phyloP scores from a whole-genome alignment of 2,113 vertebrate genomes.

The Microtus oregoni region DNA sequence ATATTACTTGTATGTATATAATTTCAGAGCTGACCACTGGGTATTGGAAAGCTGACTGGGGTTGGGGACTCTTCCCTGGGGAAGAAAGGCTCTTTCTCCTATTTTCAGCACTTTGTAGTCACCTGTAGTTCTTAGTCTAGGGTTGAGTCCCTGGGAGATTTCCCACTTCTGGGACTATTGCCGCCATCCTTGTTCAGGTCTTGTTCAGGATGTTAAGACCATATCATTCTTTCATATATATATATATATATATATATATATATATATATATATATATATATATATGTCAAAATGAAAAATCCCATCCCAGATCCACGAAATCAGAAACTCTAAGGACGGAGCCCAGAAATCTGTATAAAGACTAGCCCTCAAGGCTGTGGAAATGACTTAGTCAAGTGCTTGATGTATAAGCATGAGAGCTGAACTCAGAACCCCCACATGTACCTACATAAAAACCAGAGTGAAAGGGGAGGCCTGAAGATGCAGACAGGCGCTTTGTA shows the following conservation, averaged over 20 bases:
- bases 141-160: not conserved
- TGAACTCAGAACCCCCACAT: not conserved
- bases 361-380: not conserved
- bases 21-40: not conserved
- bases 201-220: not conserved
- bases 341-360: not conserved
- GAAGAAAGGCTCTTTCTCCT: not conserved
- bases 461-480: not conserved
- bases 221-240: not conserved
- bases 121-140: not conserved
- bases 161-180: not conserved
- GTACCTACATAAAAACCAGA: not conserved
- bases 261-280: too few relatives aligned
- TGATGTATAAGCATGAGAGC: not conserved
- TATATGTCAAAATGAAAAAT: not conserved
- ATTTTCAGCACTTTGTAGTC: not conserved
- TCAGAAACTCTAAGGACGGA: not conserved
- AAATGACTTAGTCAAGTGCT: not conserved
- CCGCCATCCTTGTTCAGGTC: not conserved
- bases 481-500: not conserved
- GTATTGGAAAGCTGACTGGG: not conserved
- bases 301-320: not conserved
- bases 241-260: too few relatives aligned
- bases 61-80: not conserved
- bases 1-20: not conserved